Conservation (phyloP, 2,113 vertebrate species). For the Casuarius casuarius region DNA sequence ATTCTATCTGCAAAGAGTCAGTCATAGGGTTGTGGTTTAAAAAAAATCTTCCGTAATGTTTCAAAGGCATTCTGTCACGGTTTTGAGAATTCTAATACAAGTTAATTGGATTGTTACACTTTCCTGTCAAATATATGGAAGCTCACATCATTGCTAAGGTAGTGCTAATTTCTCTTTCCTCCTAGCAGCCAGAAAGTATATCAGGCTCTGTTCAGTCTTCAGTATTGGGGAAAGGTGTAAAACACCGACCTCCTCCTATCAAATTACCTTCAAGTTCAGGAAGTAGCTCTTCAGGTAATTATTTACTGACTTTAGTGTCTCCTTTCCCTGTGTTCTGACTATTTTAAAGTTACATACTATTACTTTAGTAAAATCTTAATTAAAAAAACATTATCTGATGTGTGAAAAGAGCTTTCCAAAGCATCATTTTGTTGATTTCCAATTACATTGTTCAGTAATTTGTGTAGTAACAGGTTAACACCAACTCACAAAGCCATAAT, state of each 20-base stretch:
- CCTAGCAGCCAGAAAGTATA: slow-evolving; percentile 85
- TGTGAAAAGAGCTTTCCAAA: neutral
- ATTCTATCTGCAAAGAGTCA: neutral
- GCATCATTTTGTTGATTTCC: neutral
- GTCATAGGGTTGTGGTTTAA: neutral
- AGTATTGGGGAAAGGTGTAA: slow-evolving; percentile 92
- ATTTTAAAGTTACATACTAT: neutral
- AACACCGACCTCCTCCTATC: slow-evolving; percentile 95
- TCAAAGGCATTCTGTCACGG: neutral
- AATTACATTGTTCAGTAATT: neutral
- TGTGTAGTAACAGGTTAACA: neutral
- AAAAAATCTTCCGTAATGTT: neutral
- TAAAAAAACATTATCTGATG: neutral
- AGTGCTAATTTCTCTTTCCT: slow-evolving; percentile 61
- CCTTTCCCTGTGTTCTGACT: neutral
- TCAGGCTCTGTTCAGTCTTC: slow-evolving; percentile 90
- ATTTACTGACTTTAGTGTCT: neutral
- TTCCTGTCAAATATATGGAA: neutral
- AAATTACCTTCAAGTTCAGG: slow-evolving; percentile 92
- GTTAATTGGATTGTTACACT: neutral
- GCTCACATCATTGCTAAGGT: slow-evolving; percentile 12
- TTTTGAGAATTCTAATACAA: neutral
- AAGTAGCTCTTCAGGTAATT: slow-evolving; percentile 93
- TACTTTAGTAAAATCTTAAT: neutral
- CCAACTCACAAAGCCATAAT: neutral